phyloP scores from a whole-genome alignment of 2,113 vertebrate genomes.

The Microcebus ravelobensis region DNA sequence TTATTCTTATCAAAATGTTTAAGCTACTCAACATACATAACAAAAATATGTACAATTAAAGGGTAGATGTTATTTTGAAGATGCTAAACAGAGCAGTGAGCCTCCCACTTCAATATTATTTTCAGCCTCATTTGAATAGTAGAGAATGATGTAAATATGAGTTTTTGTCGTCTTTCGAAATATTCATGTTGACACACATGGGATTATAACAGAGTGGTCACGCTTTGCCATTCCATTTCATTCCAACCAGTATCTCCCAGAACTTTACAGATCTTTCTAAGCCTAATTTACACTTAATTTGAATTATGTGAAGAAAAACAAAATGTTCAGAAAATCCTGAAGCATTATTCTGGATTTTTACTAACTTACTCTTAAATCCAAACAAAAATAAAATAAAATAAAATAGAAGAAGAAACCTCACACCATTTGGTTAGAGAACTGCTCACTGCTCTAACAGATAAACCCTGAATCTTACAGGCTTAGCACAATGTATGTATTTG shows the following conservation, averaged over 20 bases:
- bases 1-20: not conserved
- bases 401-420: too few relatives aligned
- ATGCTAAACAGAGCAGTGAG: not conserved
- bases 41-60: not conserved
- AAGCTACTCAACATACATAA: not conserved
- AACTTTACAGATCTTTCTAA: not conserved
- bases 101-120: not conserved
- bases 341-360: conserved; percentile 11
- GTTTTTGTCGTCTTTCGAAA: not conserved
- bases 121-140: not conserved
- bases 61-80: not conserved
- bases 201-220: not conserved
- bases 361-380: not conserved
- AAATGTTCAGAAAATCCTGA: conserved; percentile 1
- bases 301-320: conserved; percentile 39
- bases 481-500: not conserved
- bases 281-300: conserved; percentile 46
- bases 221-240: not conserved
- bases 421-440: not conserved
- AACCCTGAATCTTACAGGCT: not conserved
- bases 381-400: not conserved
- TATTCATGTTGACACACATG: not conserved
- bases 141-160: not conserved
- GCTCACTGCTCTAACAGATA: not conserved
- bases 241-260: not conserved